Evolutionary conservation across 2,797 vertebrate genomes (phyloP).

Genomic region (Pristis pectinata): DNA sequence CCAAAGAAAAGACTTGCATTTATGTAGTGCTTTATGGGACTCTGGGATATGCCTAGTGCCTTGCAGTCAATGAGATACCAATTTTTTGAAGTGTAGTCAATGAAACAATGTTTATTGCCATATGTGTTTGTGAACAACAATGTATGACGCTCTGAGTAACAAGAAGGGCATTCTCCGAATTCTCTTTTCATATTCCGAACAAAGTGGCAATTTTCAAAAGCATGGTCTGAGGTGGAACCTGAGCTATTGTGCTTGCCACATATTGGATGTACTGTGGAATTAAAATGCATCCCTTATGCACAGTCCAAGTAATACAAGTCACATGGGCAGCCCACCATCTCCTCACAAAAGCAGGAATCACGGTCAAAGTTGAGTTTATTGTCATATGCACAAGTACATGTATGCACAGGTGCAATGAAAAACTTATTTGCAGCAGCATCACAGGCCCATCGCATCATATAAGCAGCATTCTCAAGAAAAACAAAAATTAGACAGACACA

Average conservation of each 20-base stretch:
- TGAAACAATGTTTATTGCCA: background rate
- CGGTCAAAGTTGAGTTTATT: too few relatives aligned
- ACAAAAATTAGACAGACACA: too few relatives aligned
- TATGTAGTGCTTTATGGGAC: background rate
- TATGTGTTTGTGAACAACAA: background rate
- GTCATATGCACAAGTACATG: too few relatives aligned
- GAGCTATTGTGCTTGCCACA: background rate
- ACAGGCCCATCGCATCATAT: too few relatives aligned
- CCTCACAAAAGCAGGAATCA: too few relatives aligned
- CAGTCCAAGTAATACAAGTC: too few relatives aligned
- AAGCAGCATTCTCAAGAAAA: too few relatives aligned
- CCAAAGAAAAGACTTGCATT: background rate
- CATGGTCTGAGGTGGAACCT: background rate
- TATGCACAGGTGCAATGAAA: too few relatives aligned
- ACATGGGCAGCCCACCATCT: too few relatives aligned
- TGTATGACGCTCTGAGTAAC: background rate
- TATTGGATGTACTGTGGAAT: background rate
- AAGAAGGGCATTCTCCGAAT: background rate
- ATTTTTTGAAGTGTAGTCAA: background rate
- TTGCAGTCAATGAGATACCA: background rate
- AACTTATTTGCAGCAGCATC: too few relatives aligned
- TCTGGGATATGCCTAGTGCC: background rate
- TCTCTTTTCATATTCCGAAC: background rate
- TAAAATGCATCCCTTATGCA: background rate
- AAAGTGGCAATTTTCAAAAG: background rate